Percentiles rank a stretch among this genome's conserved stretches.
Conservation (phyloP, 92 coral and sea anemone species). For the Zoanthus solanderi region DNA sequence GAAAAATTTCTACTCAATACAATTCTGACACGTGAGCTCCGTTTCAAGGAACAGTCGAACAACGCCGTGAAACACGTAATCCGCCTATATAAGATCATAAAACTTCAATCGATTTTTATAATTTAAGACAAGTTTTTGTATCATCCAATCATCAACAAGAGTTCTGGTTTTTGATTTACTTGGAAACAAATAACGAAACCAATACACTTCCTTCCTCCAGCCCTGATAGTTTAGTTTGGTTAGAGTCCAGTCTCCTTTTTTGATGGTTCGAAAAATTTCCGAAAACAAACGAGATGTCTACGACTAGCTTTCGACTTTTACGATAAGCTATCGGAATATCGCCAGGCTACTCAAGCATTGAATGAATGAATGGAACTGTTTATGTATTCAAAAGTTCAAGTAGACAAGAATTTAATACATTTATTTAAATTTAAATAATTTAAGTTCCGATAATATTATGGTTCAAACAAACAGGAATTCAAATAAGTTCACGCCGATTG, state of each 20-base stretch:
- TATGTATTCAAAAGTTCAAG: neutral
- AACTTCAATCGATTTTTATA: neutral
- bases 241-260: neutral
- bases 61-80: slow-evolving; percentile 14
- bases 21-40: slow-evolving; percentile 27
- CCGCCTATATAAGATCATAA: slow-evolving; percentile 32
- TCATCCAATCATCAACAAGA: neutral
- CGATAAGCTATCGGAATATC: slow-evolving; percentile 28
- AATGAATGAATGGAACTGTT: neutral
- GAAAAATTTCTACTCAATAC: neutral
- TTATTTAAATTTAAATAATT: neutral
- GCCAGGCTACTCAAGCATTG: slow-evolving; percentile 42
- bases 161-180: neutral
- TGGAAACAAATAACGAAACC: neutral
- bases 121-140: neutral
- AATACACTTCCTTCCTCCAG: neutral
- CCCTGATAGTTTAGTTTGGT: neutral
- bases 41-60: neutral
- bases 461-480: slow-evolving; percentile 3
- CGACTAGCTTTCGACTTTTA: neutral
- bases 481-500: slow-evolving; percentile 47
- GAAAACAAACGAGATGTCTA: neutral
- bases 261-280: neutral
- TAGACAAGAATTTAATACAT: neutral
- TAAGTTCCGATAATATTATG: slow-evolving; percentile 1